Conservation (phyloP, 2,113 vertebrate species). For the Sinocyclocheilus anophthalmus region DNA sequence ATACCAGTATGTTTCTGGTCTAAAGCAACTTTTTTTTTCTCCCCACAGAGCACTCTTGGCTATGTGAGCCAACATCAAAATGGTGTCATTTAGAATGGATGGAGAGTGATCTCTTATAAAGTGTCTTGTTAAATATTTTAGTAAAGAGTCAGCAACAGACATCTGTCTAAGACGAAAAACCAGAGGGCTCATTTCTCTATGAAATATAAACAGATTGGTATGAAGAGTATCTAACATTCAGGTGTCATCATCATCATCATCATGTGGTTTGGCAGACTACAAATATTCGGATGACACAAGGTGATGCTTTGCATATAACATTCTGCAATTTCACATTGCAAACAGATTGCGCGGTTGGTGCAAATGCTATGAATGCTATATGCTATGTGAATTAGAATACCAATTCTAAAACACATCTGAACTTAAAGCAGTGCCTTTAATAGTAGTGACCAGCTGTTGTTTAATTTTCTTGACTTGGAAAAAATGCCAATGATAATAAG, state of each 20-base stretch:
- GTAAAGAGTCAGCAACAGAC: neutral
- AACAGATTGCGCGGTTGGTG: neutral
- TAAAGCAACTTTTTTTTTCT: neutral
- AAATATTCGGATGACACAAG: neutral
- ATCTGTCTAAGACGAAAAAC: neutral
- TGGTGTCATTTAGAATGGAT: neutral
- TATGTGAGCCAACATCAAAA: neutral
- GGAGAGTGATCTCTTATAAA: neutral
- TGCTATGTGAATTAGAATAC: neutral
- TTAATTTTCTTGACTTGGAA: neutral
- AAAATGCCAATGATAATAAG: neutral
- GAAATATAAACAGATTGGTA: neutral
- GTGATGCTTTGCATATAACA: neutral
- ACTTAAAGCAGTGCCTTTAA: neutral
- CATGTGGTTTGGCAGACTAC: neutral
- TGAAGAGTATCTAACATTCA: neutral
- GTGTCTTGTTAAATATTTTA: slow-evolving; percentile 31
- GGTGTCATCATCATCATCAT: neutral
- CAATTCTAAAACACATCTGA: neutral
- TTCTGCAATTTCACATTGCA: neutral
- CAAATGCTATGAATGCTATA: neutral
- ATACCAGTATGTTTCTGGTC: neutral
- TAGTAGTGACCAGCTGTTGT: neutral
- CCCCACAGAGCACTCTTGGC: neutral
- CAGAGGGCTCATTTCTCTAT: neutral